A percentile compares a stretch with the other conserved stretches of the same genome.
phyloP scores from a whole-genome alignment of 2,888 invertebrate genomes.

The Achlya flavicornis region DNA sequence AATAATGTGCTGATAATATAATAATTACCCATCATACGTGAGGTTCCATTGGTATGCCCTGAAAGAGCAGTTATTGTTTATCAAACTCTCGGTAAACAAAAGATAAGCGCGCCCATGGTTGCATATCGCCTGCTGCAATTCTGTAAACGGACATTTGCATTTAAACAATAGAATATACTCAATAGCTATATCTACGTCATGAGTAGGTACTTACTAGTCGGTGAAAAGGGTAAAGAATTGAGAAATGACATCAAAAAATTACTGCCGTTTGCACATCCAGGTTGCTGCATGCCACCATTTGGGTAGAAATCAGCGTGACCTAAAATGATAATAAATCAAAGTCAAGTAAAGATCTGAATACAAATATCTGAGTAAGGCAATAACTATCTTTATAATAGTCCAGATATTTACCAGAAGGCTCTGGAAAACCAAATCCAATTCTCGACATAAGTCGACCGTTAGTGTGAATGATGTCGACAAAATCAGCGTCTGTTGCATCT shows the following conservation, averaged over 20 bases:
- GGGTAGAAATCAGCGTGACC: slow-evolving; percentile 88
- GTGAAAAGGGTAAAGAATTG: slow-evolving; percentile 49
- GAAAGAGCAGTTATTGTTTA: slow-evolving; percentile 79
- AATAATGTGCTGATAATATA: not conserved
- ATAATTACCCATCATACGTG: slow-evolving; percentile 69
- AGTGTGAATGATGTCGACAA: slow-evolving; percentile 86
- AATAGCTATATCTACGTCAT: not conserved
- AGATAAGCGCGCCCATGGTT: slow-evolving; percentile 85
- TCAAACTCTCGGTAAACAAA: slow-evolving; percentile 84
- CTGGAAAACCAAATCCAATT: slow-evolving; percentile 84
- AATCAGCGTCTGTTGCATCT: slow-evolving; percentile 82
- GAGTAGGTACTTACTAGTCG: slow-evolving; percentile 20
- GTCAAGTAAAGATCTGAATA: no score
- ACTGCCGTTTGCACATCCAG: slow-evolving; percentile 80
- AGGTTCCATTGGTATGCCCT: slow-evolving; percentile 82
- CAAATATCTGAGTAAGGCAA: no score
- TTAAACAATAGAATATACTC: not conserved
- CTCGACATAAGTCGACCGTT: slow-evolving; percentile 79
- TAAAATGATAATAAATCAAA: slow-evolving; percentile 30
- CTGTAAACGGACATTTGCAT: slow-evolving; percentile 49
- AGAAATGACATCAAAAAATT: slow-evolving; percentile 56
- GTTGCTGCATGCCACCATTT: slow-evolving; percentile 87
- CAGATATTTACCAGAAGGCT: slow-evolving; percentile 73
- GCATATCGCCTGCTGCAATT: slow-evolving; percentile 81
- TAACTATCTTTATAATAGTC: no score